These are phyloP conservation scores for Scalopus aquaticus DNA, from an alignment of 2,113 vertebrate genomes.

Conservation along the genomic window DNA sequence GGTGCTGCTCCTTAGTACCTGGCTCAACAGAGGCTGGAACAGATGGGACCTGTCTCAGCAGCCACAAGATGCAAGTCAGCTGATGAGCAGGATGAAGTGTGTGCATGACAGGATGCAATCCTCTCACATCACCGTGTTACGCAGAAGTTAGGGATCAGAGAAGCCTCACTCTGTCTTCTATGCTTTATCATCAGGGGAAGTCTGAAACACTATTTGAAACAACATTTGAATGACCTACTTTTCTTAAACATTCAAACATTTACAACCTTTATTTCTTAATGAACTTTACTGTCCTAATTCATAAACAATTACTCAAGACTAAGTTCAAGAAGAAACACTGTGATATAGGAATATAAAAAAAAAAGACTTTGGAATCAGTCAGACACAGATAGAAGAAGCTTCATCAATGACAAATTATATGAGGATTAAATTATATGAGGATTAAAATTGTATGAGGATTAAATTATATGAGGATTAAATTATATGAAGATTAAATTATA, in stretches of 20 bases:
- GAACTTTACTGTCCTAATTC: not conserved
- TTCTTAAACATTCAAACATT: not conserved
- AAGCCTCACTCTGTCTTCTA: not conserved
- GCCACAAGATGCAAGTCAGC: not conserved
- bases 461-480: not conserved
- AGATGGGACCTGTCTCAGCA: conserved; percentile 3
- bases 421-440: not conserved
- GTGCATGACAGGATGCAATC: not conserved
- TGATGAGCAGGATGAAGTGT: not conserved
- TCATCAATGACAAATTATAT: not conserved
- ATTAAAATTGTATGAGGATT: too few relatives aligned
- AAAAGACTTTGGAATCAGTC: not conserved
- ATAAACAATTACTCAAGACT: not conserved
- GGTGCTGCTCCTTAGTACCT: conserved; percentile 48
- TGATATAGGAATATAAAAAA: not conserved
- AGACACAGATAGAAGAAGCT: not conserved
- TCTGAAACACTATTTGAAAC: not conserved
- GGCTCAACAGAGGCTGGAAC: not conserved
- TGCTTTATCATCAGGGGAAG: not conserved
- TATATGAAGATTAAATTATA: conserved; percentile 17
- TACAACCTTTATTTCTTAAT: not conserved
- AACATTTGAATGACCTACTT: not conserved
- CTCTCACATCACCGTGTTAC: not conserved
- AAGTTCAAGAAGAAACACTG: conserved; percentile 34
- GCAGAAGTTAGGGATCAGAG: not conserved